Evolutionary conservation across 1,140 invertebrate species (phyloP), one percentile per base, ranked within the genome.

Genomic region (Eumaeus atala): DNA sequence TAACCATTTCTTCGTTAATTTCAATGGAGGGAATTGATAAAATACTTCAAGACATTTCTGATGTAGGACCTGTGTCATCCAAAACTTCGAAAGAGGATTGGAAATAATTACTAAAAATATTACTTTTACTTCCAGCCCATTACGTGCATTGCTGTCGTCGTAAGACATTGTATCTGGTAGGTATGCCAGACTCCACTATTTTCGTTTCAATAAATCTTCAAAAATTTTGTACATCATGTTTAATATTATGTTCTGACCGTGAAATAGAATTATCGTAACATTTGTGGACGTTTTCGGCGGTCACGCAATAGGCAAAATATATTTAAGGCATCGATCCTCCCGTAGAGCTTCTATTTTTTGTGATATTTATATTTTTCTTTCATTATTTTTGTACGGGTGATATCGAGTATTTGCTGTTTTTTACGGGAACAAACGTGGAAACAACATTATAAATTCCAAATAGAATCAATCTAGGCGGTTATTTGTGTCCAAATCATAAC

Each of bases 131-230:
- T 34, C 11, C 3, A 18, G 9, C 4, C 9, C 28, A 34, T 48
- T 12, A 33, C 9, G n/a, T 0, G 47, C n/a, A 3, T 7, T 9
- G 0, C 3, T 48, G 12, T 48, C 3, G 2, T 48, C 14, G 9
- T 33, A 12, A 33, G 28, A 34, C 47, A 48, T 34, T 28, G 10
- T 28, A 28, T 48, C 21, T 10, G 47, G 47, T n/a, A n/a, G n/a
- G n/a, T n/a, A 34, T n/a, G 33, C 28, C 28, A 6, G 47, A 6
- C 1, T 1, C 28, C 8, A 7, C 11, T n/a, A 12, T 56, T 53
- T 56, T 61, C 14, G 51, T 48, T 42, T 61, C 56, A 35, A 61
- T 37, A 47, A 61, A 61, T 8, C 44, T 21, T 54, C 54, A 61
- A 40, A 61, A 61, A 40, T 18, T 14, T 33, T 56, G 56, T 47